Base-by-base conservation (phyloP, 2,797 vertebrate genomes). In the Passerculus sandwichensis region DNA sequence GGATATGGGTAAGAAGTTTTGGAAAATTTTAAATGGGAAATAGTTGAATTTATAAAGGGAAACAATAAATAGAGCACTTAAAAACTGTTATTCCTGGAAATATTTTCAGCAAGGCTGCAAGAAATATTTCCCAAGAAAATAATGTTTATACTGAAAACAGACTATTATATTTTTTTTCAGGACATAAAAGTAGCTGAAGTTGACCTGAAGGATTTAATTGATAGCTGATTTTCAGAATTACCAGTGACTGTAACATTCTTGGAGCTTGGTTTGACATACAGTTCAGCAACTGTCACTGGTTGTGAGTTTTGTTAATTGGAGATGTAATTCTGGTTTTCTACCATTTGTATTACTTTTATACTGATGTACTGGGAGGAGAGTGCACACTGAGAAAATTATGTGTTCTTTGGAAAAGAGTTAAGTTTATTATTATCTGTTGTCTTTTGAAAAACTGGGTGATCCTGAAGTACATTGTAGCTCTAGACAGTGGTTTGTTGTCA, bases 1-100 rank as follows among this genome's bases (percentile, higher is more conserved):
- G 79, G 77, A 36, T 76, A 89, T 93, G 62, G 64, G 95, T 93
- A 93, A 73, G 56, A n/a, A 60, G 60, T 91, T 95, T 91, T 91
- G 60, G 92, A 96, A 96, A 94, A 91, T 73, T 96, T 91, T 75
- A 91, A 69, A 83, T 94, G 48, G 91, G 92, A 97, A 97, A 93
- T 97, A 92, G 38, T 91, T 94, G 30, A 22, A 94, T 97, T 97
- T 86, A 32, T 29, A 92, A 94, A 85, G 53, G 80, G 84, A 96
- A 97, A 93, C 48, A 77, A 87, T 96, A 96, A 96, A 94, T 87
- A 79, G 40, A 94, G 26, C 92, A 91, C 67, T 95, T 96, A 80
- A 40, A 92, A 87, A 69, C 62, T 90, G 27, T 85, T 89, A 78
- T 75, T 95, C 56, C 92, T 97, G 64, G 56, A 91, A 67, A 71